Base-by-base conservation (phyloP, 2,113 vertebrate genomes). In the Vicugna pacos region DNA sequence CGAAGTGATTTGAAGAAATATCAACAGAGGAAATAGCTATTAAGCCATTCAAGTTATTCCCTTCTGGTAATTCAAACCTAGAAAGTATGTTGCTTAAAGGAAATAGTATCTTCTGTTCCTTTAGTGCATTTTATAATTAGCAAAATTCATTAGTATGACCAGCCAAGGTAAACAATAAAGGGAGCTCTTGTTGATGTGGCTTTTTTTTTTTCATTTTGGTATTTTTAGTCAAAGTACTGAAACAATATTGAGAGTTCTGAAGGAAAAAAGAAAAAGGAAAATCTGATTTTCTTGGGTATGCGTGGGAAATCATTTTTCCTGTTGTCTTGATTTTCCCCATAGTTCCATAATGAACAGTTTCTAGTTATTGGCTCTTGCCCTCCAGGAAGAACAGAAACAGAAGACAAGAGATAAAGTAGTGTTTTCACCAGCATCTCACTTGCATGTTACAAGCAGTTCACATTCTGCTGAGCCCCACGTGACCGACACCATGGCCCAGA, bases 311-410 rank as follows among this genome's bases (percentile, higher is more conserved):
- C 52, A 16, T 62, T 80, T 89, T 80, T 85, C 86, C 85, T 50
- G 2, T 94, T 58, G 54, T 69, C 86, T 54, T 50, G 60, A 42
- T 73, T 81, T 93, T 42, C 38, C 32, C 20, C 38, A 35, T 28
- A 13, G 28, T 80, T 72, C 9, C 12, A 1, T 56, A 75, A 70
- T 32, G 89, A 79, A 56, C 60, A 30, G 73, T 96, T 69, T 73
- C 75, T 94, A 93, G 83, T 87, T 77, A 52, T 8, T n/a, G 22
- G 28, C 93, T 73, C 28, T 77, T 91, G 38, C 28, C 38, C 22
- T 93, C 77, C 13, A 38, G 64, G 58, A 79, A 84, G 56, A 92
- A 56, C 54, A 89, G 67, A 70, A 38, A 42, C 42, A 65, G 70
- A 89, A 84, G 64, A 14, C 8, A 22, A 65, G 50, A 96, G 65